phyloP scores from a whole-genome alignment of 2,888 invertebrate species.

The Rapana venosa region DNA sequence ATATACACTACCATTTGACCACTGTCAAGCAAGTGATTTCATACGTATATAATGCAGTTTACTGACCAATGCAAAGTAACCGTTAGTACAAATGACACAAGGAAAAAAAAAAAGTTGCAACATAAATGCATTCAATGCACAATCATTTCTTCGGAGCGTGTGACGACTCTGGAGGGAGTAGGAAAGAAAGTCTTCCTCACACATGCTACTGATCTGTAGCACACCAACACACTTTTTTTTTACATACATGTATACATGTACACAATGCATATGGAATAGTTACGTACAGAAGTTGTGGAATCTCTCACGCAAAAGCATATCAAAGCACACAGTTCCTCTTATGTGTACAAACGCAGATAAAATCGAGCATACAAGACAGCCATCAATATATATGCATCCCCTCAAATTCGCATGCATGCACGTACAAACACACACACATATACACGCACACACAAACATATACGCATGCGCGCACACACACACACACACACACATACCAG shows the following conservation, averaged over 20 bases:
- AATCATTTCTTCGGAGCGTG: neutral
- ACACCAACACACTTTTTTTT: no score
- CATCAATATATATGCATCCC: neutral
- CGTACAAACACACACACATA: neutral
- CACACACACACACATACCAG: neutral
- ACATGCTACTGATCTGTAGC: neutral
- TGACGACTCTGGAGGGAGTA: neutral
- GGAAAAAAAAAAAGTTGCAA: neutral
- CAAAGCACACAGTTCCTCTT: no score
- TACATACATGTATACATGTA: neutral
- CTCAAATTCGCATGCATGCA: neutral
- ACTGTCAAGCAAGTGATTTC: no score
- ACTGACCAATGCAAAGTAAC: neutral
- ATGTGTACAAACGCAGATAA: no score
- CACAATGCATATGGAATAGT: neutral
- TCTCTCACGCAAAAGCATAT: neutral
- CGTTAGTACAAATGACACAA: neutral
- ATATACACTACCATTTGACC: no score
- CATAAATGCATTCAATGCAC: neutral
- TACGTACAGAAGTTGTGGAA: neutral
- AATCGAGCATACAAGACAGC: neutral
- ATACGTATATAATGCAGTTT: neutral
- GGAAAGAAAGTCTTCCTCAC: neutral
- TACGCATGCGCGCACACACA: neutral
- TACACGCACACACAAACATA: neutral